phyloP scores from a whole-genome alignment of 2,888 invertebrate species.

The Meliscaeva auricollis region DNA sequence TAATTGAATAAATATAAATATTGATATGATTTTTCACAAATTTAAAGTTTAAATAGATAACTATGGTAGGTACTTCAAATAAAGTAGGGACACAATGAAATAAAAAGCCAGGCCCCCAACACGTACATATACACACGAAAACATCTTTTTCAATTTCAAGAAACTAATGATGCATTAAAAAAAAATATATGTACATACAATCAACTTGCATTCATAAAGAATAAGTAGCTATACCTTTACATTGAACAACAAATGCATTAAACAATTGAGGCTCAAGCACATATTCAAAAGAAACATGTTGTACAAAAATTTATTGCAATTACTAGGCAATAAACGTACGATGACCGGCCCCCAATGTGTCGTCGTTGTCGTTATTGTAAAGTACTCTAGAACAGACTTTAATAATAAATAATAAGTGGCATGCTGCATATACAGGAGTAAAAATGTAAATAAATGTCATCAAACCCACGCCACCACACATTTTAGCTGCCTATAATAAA shows the following conservation, averaged over 20 bases:
- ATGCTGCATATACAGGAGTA: constrained; percentile 9
- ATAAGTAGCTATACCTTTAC: background rate
- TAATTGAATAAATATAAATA: too few relatives aligned
- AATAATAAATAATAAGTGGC: constrained; percentile 17
- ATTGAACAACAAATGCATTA: constrained; percentile 12
- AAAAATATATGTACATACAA: too few relatives aligned
- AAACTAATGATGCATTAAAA: background rate
- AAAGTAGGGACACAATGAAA: background rate
- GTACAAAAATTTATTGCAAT: constrained; percentile 49
- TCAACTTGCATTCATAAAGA: background rate
- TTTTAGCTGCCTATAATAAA: background rate
- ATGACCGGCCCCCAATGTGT: constrained; percentile 53
- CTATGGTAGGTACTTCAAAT: too few relatives aligned
- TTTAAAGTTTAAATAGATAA: too few relatives aligned
- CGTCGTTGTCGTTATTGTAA: background rate
- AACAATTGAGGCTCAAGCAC: constrained; percentile 61
- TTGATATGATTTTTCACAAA: too few relatives aligned
- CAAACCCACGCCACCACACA: background rate
- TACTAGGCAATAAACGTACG: constrained; percentile 44
- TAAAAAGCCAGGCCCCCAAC: constrained; percentile 22
- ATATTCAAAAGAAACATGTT: constrained; percentile 25
- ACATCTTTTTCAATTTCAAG: constrained; percentile 1
- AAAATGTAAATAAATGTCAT: constrained; percentile 15
- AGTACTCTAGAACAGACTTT: constrained; percentile 2
- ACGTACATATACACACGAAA: background rate